A percentile compares a stretch with the other conserved stretches of the same genome.
Conservation (phyloP, 2,113 vertebrate species). For the Neolamprologus sp. region DNA sequence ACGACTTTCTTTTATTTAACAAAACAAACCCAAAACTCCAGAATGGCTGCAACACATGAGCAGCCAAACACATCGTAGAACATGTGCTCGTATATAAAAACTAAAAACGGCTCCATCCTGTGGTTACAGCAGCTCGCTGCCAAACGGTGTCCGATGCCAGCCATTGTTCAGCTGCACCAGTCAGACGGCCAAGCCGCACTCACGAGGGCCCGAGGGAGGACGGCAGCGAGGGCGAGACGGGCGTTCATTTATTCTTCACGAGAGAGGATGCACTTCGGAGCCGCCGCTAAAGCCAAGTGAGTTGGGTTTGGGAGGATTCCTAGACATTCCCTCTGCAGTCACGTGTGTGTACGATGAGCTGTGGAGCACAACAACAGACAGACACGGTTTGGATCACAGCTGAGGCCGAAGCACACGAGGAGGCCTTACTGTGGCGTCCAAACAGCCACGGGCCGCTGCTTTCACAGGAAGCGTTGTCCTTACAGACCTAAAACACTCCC, state of each 20-base stretch:
- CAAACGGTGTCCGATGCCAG: constrained; percentile 6
- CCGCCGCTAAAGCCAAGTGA: not conserved
- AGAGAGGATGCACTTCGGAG: not conserved
- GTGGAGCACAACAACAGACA: not conserved
- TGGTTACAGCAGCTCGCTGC: not conserved
- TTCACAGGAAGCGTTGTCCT: not conserved
- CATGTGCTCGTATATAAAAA: not conserved
- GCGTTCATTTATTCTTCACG: not conserved
- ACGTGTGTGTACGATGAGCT: not conserved
- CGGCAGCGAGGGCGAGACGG: not conserved
- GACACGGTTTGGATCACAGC: not conserved
- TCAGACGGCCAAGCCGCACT: not conserved
- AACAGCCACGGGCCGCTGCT: not conserved
- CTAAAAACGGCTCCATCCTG: not conserved
- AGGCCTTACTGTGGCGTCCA: not conserved
- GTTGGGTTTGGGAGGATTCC: constrained; percentile 27
- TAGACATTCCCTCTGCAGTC: not conserved
- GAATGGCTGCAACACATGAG: not conserved
- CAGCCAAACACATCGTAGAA: not conserved
- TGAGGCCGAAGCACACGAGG: not conserved
- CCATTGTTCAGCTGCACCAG: constrained; percentile 23
- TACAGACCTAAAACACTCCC: not conserved
- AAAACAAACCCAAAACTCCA: not conserved
- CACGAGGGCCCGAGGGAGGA: not conserved
- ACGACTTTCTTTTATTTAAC: not conserved